Evolutionary conservation across 2,888 invertebrate genomes (phyloP), one percentile per base, ranked within the genome.

Genomic region (Cantharis lateralis): DNA sequence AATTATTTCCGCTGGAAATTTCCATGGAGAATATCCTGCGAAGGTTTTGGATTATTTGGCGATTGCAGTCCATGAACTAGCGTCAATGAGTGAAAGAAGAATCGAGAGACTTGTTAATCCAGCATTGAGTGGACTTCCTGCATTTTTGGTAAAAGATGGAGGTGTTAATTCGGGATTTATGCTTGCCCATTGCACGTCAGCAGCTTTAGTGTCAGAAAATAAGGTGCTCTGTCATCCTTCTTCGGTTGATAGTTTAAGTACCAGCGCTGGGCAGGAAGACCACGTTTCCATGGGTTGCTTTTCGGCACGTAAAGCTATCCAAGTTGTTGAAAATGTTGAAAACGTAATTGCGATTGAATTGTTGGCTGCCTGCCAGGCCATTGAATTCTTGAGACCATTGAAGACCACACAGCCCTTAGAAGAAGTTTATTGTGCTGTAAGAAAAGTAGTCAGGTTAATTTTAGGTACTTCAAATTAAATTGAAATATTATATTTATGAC

Each of bases 281-380:
- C 93, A 93, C 85, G 93, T 93, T 63, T 92, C 92, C 10, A 93
- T 93, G 93, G 93, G 93, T 15, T 92, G 92, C 10, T 93, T 91
- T 85, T 87, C 93, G 0, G 93, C 93, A 1, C 85, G 93, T 78
- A 93, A 93, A 85, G 90, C 91, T 11, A 87, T 93, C 18, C 83
- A 89, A 86, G 89, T 90, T 48, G 87, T 90, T 11, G 89, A 89
- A 81, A 90, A 90, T 81, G 90, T 90, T n/a, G 90, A 90, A 81
- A 76, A 87, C 85, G 92, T 93, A 18, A 89, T 93, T 64, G 93
- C 92, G 9, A 92, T 93, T 81, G 93, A 93, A 83, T 85, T 93
- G 63, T 83, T 93, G 68, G 91, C 91, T 4, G 92, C 93, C 4
- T 92, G 92, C 82, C 93, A 93, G 84, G 93, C 92, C 9, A 90